A percentile compares a stretch with the other conserved stretches of the same genome.
Evolutionary conservation across 2,888 invertebrate genomes (phyloP).

Genomic region (Thereva unica): DNA sequence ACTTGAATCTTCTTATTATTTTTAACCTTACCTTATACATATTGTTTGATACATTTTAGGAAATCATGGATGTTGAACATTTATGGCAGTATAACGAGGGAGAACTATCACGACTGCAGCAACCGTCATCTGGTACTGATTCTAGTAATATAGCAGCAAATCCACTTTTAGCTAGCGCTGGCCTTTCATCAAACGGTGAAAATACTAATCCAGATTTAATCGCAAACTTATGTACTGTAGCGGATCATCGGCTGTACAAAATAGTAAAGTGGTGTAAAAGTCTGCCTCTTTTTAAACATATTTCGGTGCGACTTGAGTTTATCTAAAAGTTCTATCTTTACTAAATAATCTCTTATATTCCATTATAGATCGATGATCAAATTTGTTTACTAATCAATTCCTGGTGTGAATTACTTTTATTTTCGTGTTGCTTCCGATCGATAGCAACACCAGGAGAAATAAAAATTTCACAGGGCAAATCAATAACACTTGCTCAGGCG

Average conservation of each 20-base stretch:
- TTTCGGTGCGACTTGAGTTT: conserved; percentile 69
- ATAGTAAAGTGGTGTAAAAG: conserved; percentile 99
- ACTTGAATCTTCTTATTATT: neutral
- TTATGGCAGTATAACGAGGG: conserved; percentile 92
- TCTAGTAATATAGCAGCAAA: conserved; percentile 58
- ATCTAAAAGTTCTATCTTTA: neutral
- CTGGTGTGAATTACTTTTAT: conserved; percentile 91
- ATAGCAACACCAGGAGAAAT: conserved; percentile 89
- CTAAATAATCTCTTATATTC: conserved; percentile 14
- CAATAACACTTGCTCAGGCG: conserved; percentile 56
- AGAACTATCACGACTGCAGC: conserved; percentile 70
- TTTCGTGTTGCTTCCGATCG: conserved; percentile 94
- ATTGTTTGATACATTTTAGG: conserved; percentile 61
- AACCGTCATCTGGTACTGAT: conserved; percentile 49
- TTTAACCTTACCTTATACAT: conserved; percentile 5
- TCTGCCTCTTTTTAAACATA: conserved; percentile 93
- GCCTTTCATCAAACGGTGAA: conserved; percentile 58
- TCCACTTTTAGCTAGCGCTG: conserved; percentile 63
- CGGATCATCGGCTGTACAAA: conserved; percentile 93
- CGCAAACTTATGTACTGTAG: conserved; percentile 89
- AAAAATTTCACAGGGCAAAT: conserved; percentile 63
- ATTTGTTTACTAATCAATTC: conserved; percentile 95
- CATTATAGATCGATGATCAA: conserved; percentile 90
- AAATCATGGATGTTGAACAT: conserved; percentile 96
- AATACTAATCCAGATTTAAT: conserved; percentile 82